These are phyloP conservation scores for Amphipoea lucens DNA, from an alignment of 2,888 invertebrate genomes.

Conservation along the genomic window DNA sequence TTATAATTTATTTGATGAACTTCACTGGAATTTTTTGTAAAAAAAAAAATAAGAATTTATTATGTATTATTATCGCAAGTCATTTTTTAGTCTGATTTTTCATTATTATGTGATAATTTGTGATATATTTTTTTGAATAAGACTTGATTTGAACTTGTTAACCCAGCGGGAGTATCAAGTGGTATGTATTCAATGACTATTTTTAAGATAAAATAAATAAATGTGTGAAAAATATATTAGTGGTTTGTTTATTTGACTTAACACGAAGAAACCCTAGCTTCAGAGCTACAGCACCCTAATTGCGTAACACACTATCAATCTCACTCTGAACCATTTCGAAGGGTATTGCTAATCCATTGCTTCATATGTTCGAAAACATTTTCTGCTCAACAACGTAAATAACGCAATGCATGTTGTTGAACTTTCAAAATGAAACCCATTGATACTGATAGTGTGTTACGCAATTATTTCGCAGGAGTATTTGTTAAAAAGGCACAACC, in stretches of 20 bases:
- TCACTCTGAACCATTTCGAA: not conserved
- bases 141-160: constrained; percentile 67
- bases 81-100: constrained; percentile 74
- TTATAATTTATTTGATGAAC: not conserved
- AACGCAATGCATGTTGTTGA: too few species aligned
- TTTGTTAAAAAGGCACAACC: not conserved
- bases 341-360: too few species aligned
- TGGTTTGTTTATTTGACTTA: constrained; percentile 12
- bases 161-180: constrained; percentile 60
- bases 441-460: not conserved
- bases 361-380: too few species aligned
- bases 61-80: constrained; percentile 47
- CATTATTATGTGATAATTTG: constrained; percentile 83
- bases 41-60: not conserved
- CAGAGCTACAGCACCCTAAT: not conserved
- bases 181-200: constrained; percentile 64
- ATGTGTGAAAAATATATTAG: constrained; percentile 61
- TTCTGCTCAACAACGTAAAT: too few species aligned
- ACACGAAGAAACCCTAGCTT: not conserved
- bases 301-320: not conserved
- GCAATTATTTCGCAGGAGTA: not conserved
- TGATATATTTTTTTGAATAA: constrained; percentile 78
- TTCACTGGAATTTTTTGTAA: not conserved
- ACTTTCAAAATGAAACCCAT: too few species aligned
- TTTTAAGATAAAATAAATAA: constrained; percentile 65